Evolutionary conservation across 1,140 invertebrate genomes (phyloP), one percentile per base, ranked within the genome.

Genomic region (Matsumurasca onukii): DNA sequence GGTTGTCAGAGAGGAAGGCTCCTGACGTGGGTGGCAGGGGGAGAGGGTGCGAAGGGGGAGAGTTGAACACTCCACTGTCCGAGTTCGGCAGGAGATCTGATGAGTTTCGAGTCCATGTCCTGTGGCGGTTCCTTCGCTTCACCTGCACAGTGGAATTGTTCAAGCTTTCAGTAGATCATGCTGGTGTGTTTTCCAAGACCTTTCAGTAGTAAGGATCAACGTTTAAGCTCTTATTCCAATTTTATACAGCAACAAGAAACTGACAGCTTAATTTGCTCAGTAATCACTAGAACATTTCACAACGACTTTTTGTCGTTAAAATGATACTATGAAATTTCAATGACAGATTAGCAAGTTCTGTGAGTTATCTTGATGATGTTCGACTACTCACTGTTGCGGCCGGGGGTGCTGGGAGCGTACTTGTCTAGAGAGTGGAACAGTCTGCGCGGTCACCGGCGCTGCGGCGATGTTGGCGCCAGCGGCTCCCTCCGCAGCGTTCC

Each of bases 391-490:
- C 20, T 63, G 25, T 30, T 13, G 29, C 39, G 29, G 31, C 34
- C 39, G 5, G 67, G 55, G 31, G 31, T 31, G 22, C 61, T 61
- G n/a, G n/a, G n/a, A n/a, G n/a, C n/a, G n/a, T n/a, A n/a, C n/a
- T n/a, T n/a, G n/a, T n/a, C n/a, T n/a, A n/a, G n/a, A 24, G 31
- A 25, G 22, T 49, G 34, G 64, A 86, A 86, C 3, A 86, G 71
- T 66, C 84, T 77, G 17, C 78, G 82, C 25, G 86, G 73, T 87
- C 84, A 0, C 83, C 83, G 74, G 87, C 84, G 66, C 82, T 80
- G 71, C 85, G 83, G 2, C 80, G 80, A 0, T 80, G 79, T 67
- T 81, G 83, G 3, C 84, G 78, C 55, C 84, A 77, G 0, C 83
- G 82, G 48, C 81, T 75, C 72, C 83, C 83, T 62, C 83, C 75